Conservation (phyloP, 2,113 vertebrate species). For the Actinemys pallida region DNA sequence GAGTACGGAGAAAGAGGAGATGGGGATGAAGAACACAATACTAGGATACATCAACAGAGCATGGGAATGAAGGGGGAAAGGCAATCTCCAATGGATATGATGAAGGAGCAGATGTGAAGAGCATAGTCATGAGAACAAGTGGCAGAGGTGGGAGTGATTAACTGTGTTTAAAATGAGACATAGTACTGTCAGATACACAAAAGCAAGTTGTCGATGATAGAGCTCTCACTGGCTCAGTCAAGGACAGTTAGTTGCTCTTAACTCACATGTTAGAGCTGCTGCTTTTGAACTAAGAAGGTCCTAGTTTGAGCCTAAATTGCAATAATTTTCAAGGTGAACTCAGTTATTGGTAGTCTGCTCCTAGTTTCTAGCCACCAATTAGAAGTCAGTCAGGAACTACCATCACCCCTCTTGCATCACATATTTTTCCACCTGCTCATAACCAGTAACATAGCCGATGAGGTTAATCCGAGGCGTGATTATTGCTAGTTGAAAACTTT, state of each 20-base stretch:
- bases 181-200: not conserved
- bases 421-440: not conserved
- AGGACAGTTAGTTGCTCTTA: not conserved
- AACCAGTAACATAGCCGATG: too few relatives aligned
- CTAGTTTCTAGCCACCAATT: not conserved
- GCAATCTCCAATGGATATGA: not conserved
- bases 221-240: not conserved
- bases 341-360: not conserved
- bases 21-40: not conserved
- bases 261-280: slow-evolving; percentile 20
- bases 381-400: not conserved
- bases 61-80: not conserved
- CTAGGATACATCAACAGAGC: not conserved
- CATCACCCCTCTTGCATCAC: not conserved
- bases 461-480: too few relatives aligned
- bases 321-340: not conserved
- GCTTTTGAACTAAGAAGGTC: not conserved
- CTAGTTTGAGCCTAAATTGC: not conserved
- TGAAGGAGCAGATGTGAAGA: not conserved
- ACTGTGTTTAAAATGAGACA: slow-evolving; percentile 8
- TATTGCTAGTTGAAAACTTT: not conserved
- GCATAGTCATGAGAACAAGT: not conserved
- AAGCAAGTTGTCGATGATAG: not conserved
- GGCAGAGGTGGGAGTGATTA: not conserved
- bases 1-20: not conserved